Conservation (phyloP, 1,140 invertebrate genomes). For the Bombus turneri region DNA sequence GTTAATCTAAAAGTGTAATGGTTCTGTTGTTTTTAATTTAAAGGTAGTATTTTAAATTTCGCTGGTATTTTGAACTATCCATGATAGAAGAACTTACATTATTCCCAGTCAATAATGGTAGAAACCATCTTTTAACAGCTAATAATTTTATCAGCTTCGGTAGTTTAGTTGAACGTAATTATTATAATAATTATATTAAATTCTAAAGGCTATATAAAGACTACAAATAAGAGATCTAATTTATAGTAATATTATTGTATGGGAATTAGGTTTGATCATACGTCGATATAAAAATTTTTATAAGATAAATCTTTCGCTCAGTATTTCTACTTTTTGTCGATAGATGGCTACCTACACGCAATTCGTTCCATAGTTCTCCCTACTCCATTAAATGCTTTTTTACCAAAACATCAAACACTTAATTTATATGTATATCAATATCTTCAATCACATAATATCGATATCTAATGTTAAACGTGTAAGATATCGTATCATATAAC, state of each 20-base stretch:
- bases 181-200: too few species aligned
- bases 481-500: neutral
- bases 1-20: too few species aligned
- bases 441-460: neutral
- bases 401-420: neutral
- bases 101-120: too few species aligned
- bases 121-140: too few species aligned
- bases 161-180: too few species aligned
- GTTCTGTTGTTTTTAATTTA: too few species aligned
- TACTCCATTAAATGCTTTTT: neutral
- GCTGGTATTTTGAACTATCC: too few species aligned
- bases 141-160: too few species aligned
- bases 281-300: neutral
- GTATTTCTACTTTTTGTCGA: neutral
- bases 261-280: neutral
- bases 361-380: neutral
- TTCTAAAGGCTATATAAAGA: too few species aligned
- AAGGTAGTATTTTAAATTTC: too few species aligned
- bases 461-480: neutral
- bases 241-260: neutral
- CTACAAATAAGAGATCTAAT: neutral
- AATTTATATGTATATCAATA: neutral
- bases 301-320: neutral
- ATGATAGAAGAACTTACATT: too few species aligned
- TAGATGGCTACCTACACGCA: neutral